Evolutionary conservation across 1,140 invertebrate species (phyloP).

Genomic region (Helicoverpa armigera): DNA sequence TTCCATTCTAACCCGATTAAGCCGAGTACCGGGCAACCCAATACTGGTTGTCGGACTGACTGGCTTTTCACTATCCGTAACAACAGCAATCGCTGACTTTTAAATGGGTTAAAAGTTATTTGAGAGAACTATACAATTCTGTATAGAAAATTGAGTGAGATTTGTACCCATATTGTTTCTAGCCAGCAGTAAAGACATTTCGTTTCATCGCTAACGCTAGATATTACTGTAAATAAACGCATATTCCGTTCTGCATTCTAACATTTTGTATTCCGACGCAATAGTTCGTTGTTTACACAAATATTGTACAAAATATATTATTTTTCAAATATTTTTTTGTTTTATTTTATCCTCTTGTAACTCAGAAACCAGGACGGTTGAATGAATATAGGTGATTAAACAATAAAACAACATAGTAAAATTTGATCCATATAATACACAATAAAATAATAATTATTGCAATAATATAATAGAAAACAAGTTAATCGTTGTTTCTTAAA

Average conservation of each 20-base stretch:
- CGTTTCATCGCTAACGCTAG: not conserved
- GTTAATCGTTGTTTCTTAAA: constrained; percentile 73
- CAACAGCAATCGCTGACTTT: too few species aligned
- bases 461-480: constrained; percentile 70
- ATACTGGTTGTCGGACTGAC: too few species aligned
- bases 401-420: constrained; percentile 64
- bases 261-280: constrained; percentile 27
- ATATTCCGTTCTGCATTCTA: constrained; percentile 43
- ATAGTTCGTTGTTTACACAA: constrained; percentile 55
- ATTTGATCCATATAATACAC: constrained; percentile 80
- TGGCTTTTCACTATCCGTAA: too few species aligned
- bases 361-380: too few species aligned
- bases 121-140: too few species aligned
- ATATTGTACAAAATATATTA: constrained; percentile 74
- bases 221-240: constrained; percentile 27
- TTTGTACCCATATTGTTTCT: not conserved
- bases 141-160: too few species aligned
- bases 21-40: too few species aligned
- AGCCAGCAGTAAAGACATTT: constrained; percentile 29
- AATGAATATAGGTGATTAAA: too few species aligned
- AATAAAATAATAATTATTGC: constrained; percentile 74
- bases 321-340: constrained; percentile 70
- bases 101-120: too few species aligned
- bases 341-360: constrained; percentile 55
- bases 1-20: too few species aligned